These are phyloP conservation scores for Chirona hameri DNA, from an alignment of 2,888 invertebrate species.

Conservation along the genomic window DNA sequence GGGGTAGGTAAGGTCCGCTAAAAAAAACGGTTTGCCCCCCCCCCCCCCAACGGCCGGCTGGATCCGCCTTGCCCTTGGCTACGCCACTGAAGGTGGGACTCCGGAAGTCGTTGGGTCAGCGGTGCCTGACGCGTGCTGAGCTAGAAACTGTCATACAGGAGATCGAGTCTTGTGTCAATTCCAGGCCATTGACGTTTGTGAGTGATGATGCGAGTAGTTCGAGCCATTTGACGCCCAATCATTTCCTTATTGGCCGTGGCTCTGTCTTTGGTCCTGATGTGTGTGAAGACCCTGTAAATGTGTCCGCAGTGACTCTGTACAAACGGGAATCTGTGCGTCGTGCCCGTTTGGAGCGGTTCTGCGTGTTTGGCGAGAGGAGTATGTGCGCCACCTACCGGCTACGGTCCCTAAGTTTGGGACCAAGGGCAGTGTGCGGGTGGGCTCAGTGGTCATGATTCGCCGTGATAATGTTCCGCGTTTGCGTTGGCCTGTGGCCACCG, in stretches of 20 bases:
- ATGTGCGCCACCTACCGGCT: background rate
- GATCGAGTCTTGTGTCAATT: slow-evolving; percentile 32
- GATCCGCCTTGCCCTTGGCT: no score
- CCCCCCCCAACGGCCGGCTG: no score
- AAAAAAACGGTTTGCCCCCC: no score
- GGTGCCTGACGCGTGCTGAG: slow-evolving; percentile 6
- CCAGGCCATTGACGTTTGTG: slow-evolving; percentile 33
- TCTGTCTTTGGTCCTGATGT: background rate
- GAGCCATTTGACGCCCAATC: slow-evolving; percentile 29
- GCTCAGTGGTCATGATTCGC: background rate
- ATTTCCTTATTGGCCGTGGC: slow-evolving; percentile 27
- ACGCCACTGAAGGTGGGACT: slow-evolving; percentile 26
- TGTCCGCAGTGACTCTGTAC: background rate
- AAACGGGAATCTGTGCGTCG: background rate
- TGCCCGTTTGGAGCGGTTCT: background rate
- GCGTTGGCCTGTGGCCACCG: background rate
- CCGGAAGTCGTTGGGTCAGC: slow-evolving; percentile 32
- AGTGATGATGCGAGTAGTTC: slow-evolving; percentile 11
- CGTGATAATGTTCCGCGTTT: background rate
- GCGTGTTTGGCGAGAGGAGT: background rate
- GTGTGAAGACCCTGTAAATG: background rate
- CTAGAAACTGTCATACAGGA: slow-evolving; percentile 31
- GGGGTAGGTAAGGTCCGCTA: no score
- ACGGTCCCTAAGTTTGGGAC: background rate
- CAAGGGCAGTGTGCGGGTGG: background rate